Percentiles rank a stretch among this genome's conserved stretches.
phyloP scores from a whole-genome alignment of 2,888 invertebrate species.

The Hemicrepidius hirtus region DNA sequence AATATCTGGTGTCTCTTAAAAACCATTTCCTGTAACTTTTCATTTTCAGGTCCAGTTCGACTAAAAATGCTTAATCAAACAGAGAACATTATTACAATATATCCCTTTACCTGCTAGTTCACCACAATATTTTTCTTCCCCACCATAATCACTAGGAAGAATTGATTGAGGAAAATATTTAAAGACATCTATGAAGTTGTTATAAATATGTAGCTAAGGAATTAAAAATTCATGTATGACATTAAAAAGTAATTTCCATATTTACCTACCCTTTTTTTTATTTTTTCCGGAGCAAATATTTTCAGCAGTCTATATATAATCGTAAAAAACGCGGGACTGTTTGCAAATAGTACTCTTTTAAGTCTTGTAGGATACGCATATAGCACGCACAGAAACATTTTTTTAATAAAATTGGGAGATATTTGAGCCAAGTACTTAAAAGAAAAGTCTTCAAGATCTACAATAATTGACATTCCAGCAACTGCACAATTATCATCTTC shows the following conservation, averaged over 20 bases:
- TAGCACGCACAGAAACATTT: not conserved
- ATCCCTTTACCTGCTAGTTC: not conserved
- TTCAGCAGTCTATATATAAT: not conserved
- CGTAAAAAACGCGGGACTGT: conserved; percentile 15
- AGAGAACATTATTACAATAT: too few species aligned
- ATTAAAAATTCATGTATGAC: not conserved
- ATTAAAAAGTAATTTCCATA: not conserved
- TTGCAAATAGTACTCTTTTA: conserved; percentile 28
- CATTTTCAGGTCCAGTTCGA: too few species aligned
- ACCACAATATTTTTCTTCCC: not conserved
- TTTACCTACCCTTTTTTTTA: not conserved
- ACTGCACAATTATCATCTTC: conserved; percentile 76
- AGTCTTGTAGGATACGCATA: conserved; percentile 28
- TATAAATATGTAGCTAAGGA: not conserved
- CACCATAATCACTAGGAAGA: conserved; percentile 4
- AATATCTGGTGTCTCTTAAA: too few species aligned
- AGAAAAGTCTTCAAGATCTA: not conserved
- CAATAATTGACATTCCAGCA: not conserved
- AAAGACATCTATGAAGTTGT: not conserved
- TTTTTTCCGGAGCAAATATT: not conserved
- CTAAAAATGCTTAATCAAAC: too few species aligned
- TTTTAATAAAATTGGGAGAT: not conserved
- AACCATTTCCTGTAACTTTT: too few species aligned
- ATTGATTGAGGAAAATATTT: not conserved
- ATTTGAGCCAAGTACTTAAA: not conserved